Evolutionary conservation across 2,113 vertebrate species (phyloP).

Genomic region (Todiramphus chloris): DNA sequence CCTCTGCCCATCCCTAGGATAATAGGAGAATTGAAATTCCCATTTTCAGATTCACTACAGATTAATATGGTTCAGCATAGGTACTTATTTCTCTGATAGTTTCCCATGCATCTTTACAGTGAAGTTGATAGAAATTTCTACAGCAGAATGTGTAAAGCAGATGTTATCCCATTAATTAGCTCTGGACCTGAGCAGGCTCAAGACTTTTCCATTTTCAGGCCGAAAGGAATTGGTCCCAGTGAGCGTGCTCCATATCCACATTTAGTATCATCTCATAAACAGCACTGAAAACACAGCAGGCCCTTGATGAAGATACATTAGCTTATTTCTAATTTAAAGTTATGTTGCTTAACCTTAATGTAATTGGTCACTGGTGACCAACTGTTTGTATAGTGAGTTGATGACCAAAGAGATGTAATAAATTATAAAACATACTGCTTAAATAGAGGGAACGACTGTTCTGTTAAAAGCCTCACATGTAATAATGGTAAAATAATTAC

Average conservation of each 20-base stretch:
- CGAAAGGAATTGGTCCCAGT: constrained; percentile 85
- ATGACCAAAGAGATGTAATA: constrained; percentile 79
- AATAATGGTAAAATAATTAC: constrained; percentile 82
- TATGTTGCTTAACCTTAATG: constrained; percentile 80
- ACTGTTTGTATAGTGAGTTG: constrained; percentile 80
- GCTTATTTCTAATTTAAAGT: constrained; percentile 81
- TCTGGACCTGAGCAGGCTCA: constrained; percentile 77
- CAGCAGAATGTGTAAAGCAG: constrained; percentile 79
- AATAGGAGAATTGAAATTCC: constrained; percentile 43
- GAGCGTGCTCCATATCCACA: constrained; percentile 81
- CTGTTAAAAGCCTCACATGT: constrained; percentile 73
- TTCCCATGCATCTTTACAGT: constrained; percentile 68
- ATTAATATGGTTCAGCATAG: constrained; percentile 71
- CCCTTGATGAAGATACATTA: constrained; percentile 82
- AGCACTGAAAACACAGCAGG: constrained; percentile 79
- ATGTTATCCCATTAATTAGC: constrained; percentile 87
- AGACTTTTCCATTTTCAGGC: constrained; percentile 80
- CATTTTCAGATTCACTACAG: constrained; percentile 54
- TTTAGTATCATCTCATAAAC: constrained; percentile 85
- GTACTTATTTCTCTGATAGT: constrained; percentile 76
- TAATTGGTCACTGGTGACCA: constrained; percentile 93
- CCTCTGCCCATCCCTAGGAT: background rate
- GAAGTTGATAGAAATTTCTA: constrained; percentile 78
- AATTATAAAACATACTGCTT: constrained; percentile 75
- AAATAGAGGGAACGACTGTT: constrained; percentile 72